Percentiles rank a stretch among this genome's conserved stretches.
These are phyloP conservation scores for Lepidochrysops patricia DNA, from an alignment of 2,888 invertebrate genomes.

Conservation along the genomic window DNA sequence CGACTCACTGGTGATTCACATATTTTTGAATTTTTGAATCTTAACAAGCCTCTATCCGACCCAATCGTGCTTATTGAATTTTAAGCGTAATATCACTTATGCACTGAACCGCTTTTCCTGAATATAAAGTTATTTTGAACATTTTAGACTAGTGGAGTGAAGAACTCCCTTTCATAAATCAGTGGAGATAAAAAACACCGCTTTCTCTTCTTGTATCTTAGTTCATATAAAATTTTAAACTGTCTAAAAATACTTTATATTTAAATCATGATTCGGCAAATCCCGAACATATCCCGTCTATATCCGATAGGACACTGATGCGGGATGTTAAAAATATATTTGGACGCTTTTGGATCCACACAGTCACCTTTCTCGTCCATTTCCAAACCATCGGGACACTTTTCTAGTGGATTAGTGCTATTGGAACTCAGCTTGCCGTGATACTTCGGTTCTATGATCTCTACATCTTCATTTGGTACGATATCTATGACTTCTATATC, in stretches of 20 bases:
- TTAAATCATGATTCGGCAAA: slow-evolving; percentile 41
- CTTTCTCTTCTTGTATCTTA: background rate
- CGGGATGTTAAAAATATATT: slow-evolving; percentile 49
- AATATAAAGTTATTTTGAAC: background rate
- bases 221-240: background rate
- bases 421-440: slow-evolving; percentile 38
- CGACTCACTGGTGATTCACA: background rate
- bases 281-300: slow-evolving; percentile 45
- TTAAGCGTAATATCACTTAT: background rate
- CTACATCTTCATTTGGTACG: slow-evolving; percentile 44
- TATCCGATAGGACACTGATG: slow-evolving; percentile 54
- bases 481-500: slow-evolving; percentile 18
- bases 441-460: slow-evolving; percentile 48
- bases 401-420: slow-evolving; percentile 21
- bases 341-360: slow-evolving; percentile 33
- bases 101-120: background rate
- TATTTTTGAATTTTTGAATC: slow-evolving; percentile 3
- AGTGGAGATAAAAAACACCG: too few species aligned
- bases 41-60: slow-evolving; percentile 1
- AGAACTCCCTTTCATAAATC: background rate
- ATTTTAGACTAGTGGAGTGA: background rate
- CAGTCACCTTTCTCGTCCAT: slow-evolving; percentile 39
- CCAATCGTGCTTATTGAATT: slow-evolving; percentile 1
- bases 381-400: slow-evolving; percentile 29
- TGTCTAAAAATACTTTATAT: background rate